These are phyloP conservation scores for Odocoileus hemionus DNA, from an alignment of 2,113 vertebrate genomes.

Conservation along the genomic window DNA sequence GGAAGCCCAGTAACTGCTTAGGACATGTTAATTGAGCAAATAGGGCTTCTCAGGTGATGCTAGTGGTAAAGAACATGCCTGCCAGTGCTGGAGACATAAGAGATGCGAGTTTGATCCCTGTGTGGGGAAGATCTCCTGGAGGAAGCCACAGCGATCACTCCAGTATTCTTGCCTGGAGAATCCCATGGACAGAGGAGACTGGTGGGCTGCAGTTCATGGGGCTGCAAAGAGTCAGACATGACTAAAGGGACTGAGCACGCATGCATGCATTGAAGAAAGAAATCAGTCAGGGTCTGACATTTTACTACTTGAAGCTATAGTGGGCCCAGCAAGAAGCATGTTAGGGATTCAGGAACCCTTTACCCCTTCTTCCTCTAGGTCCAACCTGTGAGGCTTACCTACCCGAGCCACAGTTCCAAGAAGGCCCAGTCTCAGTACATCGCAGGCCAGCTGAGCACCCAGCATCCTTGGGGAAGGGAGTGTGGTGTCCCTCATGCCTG, in stretches of 20 bases:
- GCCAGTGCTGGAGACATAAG: background rate
- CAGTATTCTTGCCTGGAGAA: background rate
- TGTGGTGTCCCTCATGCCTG: rapidly evolving
- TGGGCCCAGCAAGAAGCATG: background rate
- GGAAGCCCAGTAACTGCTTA: background rate
- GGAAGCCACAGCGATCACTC: background rate
- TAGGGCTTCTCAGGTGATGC: background rate
- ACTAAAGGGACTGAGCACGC: background rate
- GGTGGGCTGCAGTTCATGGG: background rate
- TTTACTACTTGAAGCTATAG: background rate
- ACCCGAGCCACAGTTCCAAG: background rate
- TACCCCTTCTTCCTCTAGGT: background rate
- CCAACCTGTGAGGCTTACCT: background rate
- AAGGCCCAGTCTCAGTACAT: background rate
- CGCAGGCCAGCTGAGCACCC: background rate
- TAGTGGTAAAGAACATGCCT: background rate
- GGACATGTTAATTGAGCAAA: background rate
- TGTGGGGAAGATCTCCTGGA: background rate
- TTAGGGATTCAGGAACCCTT: background rate
- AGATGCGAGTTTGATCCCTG: background rate
- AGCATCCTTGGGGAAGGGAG: background rate
- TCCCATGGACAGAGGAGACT: background rate
- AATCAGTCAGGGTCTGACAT: background rate
- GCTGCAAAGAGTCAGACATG: background rate
- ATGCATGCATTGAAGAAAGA: background rate